Evolutionary conservation across 2,888 invertebrate genomes (phyloP).

Genomic region (Cetonia aurata): DNA sequence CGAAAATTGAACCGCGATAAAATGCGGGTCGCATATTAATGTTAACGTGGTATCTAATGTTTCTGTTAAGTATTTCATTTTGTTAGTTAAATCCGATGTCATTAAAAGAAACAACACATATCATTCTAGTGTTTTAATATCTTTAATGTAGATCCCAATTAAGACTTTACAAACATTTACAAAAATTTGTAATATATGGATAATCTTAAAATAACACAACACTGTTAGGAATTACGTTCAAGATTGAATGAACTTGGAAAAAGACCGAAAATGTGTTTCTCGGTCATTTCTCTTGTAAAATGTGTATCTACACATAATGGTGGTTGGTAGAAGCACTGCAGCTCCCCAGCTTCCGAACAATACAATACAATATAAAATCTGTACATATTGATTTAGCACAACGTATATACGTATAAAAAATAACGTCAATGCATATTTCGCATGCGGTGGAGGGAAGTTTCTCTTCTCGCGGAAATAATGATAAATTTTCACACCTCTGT

Average conservation of each 20-base stretch:
- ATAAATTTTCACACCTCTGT: constrained; percentile 35
- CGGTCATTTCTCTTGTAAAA: too few species aligned
- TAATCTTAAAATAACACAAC: neutral
- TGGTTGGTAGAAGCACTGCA: too few species aligned
- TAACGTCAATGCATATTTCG: constrained; percentile 4
- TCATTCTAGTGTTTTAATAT: neutral
- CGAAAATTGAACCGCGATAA: neutral
- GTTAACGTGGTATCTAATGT: neutral
- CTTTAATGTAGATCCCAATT: too few species aligned
- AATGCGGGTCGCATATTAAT: neutral
- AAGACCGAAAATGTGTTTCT: neutral
- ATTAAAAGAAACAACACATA: neutral
- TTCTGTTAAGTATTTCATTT: neutral
- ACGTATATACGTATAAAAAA: constrained; percentile 12
- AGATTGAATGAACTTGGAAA: neutral
- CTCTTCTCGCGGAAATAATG: neutral
- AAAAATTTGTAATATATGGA: neutral
- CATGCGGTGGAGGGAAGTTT: neutral
- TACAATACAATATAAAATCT: neutral
- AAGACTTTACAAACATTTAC: neutral
- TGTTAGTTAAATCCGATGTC: neutral
- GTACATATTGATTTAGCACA: neutral
- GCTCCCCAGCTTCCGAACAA: too few species aligned
- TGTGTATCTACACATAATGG: too few species aligned
- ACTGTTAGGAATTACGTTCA: neutral